Evolutionary conservation across 2,888 invertebrate genomes (phyloP).

Genomic region (Antheraea yamamai): DNA sequence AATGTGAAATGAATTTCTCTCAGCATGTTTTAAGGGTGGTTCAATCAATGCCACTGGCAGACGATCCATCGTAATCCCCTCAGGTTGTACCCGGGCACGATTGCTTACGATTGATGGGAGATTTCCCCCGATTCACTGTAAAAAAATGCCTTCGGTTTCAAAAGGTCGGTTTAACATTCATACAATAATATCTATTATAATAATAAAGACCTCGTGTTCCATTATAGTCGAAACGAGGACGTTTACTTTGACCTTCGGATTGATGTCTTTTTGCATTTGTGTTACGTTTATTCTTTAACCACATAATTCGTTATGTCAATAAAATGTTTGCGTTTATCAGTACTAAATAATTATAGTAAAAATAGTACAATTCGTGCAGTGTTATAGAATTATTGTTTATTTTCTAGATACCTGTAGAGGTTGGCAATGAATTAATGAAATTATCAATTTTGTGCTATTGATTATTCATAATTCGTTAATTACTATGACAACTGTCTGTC

Average conservation of each 20-base stretch:
- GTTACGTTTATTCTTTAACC: background rate
- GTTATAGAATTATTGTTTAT: too few species aligned
- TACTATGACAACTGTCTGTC: too few species aligned
- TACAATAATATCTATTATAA: constrained; percentile 4
- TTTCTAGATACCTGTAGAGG: too few species aligned
- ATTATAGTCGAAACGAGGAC: background rate
- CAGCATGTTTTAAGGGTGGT: constrained; percentile 39
- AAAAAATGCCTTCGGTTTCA: constrained; percentile 40
- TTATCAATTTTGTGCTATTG: too few species aligned
- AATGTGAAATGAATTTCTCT: constrained; percentile 42
- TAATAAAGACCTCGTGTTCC: constrained; percentile 13
- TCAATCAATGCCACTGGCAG: constrained; percentile 32
- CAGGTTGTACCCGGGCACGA: constrained; percentile 54
- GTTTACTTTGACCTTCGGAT: background rate
- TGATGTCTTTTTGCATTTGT: background rate
- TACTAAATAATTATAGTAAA: too few species aligned
- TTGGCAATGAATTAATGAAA: too few species aligned
- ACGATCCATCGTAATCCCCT: constrained; percentile 48
- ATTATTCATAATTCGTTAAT: too few species aligned
- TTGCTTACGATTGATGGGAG: constrained; percentile 57
- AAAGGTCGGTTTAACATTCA: constrained; percentile 6
- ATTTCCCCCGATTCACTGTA: constrained; percentile 51
- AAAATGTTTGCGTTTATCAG: background rate
- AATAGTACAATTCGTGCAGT: too few species aligned
- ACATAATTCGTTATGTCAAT: background rate